Base-by-base conservation (phyloP, 2,113 vertebrate species). In the Pagrus major region DNA sequence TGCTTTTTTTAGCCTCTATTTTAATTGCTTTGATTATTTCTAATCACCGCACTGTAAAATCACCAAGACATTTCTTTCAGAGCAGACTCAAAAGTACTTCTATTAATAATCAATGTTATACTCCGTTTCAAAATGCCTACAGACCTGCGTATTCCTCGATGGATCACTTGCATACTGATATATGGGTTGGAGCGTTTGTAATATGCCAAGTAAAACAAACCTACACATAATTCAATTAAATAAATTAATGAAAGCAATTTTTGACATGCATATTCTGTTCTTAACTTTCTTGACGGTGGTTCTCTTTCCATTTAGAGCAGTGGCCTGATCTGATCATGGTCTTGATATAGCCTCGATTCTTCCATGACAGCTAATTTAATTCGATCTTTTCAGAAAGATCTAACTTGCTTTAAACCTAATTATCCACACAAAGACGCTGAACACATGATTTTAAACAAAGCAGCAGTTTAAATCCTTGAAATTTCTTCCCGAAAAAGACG, bases 191-290 rank as follows among this genome's bases (percentile, higher is more conserved):
- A 37, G 6, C 9, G 46, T 23, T 68, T 61, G 63, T 60, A 25
- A 23, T 39, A 20, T 51, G 23, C 20, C 6, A 42, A 67, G 73
- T 66, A 41, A 52, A 59, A 81, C 35, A 81, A 60, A 52, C n/a
- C 11, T 47, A 31, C 5, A 33, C 25, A 60, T 16, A 29, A 27
- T 14, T 27, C 2, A 54, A 8, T 54, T 5, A 16, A 52, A 52
- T 25, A 23, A 51, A 42, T 14, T 15, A 18, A 44, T 44, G 14
- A 18, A 25, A 25, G 11, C 1, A 47, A 21, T 21, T 44, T 47
- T n/a, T 21, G 54, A 56, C 55, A 21, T 58, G 31, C 18, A 54
- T 27, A 23, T 54, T 27, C 31, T 31, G 7, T 6, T 29, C 20
- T 58, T 35, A 10, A 56, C 55, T 6, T 10, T 16, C 9, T 21